Evolutionary conservation across 64 coral and sea anemone species (phyloP).

Genomic region (Dendrophyllia cribrosa): DNA sequence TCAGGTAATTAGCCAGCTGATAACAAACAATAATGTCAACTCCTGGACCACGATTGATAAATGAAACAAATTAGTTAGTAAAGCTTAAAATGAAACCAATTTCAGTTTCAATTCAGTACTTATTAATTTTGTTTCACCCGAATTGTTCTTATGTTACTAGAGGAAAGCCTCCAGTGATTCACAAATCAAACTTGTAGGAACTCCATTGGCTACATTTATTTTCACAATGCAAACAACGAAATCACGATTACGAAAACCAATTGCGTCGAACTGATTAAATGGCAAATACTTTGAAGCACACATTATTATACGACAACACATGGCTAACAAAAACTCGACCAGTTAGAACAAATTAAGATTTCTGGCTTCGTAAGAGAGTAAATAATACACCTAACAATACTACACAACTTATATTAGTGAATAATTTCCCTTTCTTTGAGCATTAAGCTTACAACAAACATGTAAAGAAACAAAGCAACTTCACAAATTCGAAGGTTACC

Average conservation of each 20-base stretch:
- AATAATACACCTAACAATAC: not conserved
- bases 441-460: not conserved
- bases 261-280: not conserved
- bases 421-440: not conserved
- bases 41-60: too few species aligned
- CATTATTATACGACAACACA: not conserved
- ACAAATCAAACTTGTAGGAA: slow-evolving; percentile 17
- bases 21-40: too few species aligned
- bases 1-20: too few species aligned
- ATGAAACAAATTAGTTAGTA: too few species aligned
- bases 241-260: not conserved
- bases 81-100: too few species aligned
- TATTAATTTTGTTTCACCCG: too few species aligned
- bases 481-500: not conserved
- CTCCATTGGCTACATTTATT: not conserved
- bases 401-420: not conserved
- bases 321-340: not conserved
- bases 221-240: not conserved
- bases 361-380: not conserved
- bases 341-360: not conserved
- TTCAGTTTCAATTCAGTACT: not conserved
- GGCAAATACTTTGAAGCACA: not conserved
- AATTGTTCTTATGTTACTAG: not conserved
- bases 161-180: not conserved
- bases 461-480: not conserved